Base-by-base conservation (phyloP, 2,113 vertebrate genomes). In the Rhadina sibilatrix region DNA sequence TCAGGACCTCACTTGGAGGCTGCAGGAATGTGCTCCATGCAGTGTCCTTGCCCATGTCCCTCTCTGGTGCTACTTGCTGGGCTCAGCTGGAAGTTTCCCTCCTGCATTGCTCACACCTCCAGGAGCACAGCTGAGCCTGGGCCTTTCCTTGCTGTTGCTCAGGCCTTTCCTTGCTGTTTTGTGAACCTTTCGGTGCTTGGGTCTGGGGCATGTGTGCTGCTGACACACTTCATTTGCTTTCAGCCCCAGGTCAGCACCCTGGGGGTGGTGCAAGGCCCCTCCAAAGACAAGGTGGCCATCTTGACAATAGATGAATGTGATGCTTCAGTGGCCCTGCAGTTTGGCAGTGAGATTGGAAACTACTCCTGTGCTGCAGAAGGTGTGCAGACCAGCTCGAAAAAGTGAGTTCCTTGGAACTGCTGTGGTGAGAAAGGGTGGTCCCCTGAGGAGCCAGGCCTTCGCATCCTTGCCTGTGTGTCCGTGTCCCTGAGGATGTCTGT, bases 321-420 rank as follows among this genome's bases (percentile, higher is more conserved):
- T 4, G 98, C 98, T 12, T 98, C 99, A 1, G 96, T 99, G 94
- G 99, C 99, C 13, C 98, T 99, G 80, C 98, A 99, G 93, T 99
- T 99, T 9, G 98, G 99, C 28, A 97, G 95, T 0, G 98, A 99
- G 96, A 98, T 99, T 3, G 98, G 99, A 76, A 99, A 99, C 97
- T 99, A 99, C 92, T 99, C 99, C 47, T 99, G 99, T 12, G 99
- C 99, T 0, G 99, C 99, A 17, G 99, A 99, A 90, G 99, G 99
- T 61, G 98, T 98, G 83, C 99, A 99, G 97, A 99, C 98, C 95
- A 99, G 99, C 98, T 99, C 98, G 21, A 99, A 99, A 96, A 99
- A 99, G 99, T 99, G 97, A 99, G 99, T 95, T 87, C 72, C 85
- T 69, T 17, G 11, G 31, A 66, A 12, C 21, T 49, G 70, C 64